Evolutionary conservation across 1,140 invertebrate genomes (phyloP).

Genomic region (Hestina assimilis): DNA sequence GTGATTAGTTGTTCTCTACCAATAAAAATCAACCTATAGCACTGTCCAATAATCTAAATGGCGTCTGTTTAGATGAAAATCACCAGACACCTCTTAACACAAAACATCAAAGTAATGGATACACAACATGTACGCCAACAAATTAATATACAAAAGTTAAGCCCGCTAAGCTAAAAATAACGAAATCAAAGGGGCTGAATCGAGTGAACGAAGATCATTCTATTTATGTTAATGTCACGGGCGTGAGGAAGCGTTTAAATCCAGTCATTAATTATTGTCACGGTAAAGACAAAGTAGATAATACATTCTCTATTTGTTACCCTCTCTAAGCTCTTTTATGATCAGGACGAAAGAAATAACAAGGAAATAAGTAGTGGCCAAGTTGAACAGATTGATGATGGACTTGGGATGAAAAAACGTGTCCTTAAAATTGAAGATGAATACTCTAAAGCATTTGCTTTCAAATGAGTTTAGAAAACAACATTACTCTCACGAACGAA

Average conservation of each 20-base stretch:
- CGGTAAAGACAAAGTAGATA: constrained; percentile 75
- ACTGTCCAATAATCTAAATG: constrained; percentile 32
- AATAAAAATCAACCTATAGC: constrained; percentile 9
- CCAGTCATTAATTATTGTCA: constrained; percentile 78
- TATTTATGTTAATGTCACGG: constrained; percentile 78
- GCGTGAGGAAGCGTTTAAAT: constrained; percentile 78
- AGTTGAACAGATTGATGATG: constrained; percentile 68
- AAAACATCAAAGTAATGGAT: constrained; percentile 72
- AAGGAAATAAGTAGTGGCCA: constrained; percentile 64
- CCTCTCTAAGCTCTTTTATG: constrained; percentile 57
- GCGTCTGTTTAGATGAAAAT: constrained; percentile 55
- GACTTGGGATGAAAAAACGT: constrained; percentile 62
- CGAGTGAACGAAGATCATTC: constrained; percentile 71
- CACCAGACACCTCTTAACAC: constrained; percentile 69
- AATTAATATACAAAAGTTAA: constrained; percentile 75
- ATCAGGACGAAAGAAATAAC: constrained; percentile 70
- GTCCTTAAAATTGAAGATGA: constrained; percentile 63
- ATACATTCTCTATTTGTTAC: constrained; percentile 73
- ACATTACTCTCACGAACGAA: constrained; percentile 52
- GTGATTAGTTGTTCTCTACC: neutral
- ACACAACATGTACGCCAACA: constrained; percentile 57
- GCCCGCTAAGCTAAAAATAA: constrained; percentile 69
- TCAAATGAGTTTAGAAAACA: constrained; percentile 62
- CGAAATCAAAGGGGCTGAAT: constrained; percentile 71
- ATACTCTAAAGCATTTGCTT: constrained; percentile 48